phyloP scores from a whole-genome alignment of 2,888 invertebrate genomes.

The Megalurothrips usitatus region DNA sequence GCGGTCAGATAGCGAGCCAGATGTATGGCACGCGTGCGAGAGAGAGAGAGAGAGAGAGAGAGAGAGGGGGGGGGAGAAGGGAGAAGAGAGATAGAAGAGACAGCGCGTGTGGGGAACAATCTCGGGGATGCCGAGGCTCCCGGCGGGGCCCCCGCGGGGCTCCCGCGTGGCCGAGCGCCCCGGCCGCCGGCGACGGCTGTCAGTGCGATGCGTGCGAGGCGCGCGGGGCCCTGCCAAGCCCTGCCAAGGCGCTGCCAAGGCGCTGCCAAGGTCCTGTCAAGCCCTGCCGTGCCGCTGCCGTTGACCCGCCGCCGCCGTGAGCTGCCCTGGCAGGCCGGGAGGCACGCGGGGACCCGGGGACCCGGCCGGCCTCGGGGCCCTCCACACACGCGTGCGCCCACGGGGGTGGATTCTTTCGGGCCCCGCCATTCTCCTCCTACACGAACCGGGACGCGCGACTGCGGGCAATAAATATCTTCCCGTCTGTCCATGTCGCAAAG shows the following conservation, averaged over 20 bases:
- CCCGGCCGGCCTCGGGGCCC: no score
- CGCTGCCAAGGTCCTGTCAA: background rate
- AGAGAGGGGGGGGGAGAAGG: background rate
- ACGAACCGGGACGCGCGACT: no score
- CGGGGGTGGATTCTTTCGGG: no score
- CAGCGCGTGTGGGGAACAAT: background rate
- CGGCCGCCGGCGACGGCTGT: no score
- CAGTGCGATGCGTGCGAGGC: background rate
- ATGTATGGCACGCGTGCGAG: background rate
- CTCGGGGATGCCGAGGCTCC: no score
- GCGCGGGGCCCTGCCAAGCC: background rate
- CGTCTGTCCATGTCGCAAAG: no score
- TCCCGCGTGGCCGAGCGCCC: no score
- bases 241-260: background rate
- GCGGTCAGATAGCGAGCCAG: background rate
- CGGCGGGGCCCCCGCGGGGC: no score
- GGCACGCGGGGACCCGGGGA: no score
- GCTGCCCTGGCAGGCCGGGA: background rate
- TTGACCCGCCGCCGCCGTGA: background rate
- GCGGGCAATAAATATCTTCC: no score
- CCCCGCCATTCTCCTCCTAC: no score
- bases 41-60: background rate
- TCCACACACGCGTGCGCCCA: no score
- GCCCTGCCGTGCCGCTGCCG: background rate
- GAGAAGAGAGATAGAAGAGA: background rate